Evolutionary conservation across 2,113 vertebrate genomes (phyloP).

Genomic region (Cynocephalus volans): DNA sequence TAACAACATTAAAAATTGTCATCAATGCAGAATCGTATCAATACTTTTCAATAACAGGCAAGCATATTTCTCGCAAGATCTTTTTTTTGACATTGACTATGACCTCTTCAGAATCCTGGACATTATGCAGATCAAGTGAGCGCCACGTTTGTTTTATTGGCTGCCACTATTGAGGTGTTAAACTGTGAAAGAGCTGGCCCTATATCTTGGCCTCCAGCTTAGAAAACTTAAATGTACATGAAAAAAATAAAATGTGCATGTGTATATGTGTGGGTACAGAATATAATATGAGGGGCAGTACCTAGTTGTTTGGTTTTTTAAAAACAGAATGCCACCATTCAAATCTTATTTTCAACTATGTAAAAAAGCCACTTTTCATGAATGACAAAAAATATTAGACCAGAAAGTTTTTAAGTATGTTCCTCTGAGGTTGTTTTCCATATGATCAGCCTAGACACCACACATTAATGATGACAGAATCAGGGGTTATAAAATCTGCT

Average conservation of each 20-base stretch:
- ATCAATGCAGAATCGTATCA: neutral
- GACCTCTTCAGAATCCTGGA: neutral
- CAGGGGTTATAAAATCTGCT: neutral
- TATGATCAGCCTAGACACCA: neutral
- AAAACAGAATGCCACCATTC: neutral
- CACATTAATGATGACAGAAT: neutral
- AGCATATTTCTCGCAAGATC: neutral
- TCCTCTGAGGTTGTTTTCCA: neutral
- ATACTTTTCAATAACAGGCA: neutral
- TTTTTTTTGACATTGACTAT: neutral
- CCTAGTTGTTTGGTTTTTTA: neutral
- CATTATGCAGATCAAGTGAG: neutral
- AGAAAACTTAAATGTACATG: neutral
- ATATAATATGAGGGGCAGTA: neutral
- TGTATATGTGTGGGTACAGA: neutral
- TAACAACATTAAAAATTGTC: neutral
- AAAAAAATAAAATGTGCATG: neutral
- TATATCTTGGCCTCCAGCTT: neutral
- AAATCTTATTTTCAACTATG: neutral
- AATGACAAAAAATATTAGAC: neutral
- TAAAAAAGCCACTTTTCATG: neutral
- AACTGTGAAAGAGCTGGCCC: fast-evolving
- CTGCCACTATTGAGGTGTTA: neutral
- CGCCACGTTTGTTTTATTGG: neutral
- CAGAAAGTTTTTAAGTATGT: neutral